Evolutionary conservation across 2,113 vertebrate species (phyloP), one percentile per base, ranked within the genome.

Genomic region (Erythrocercus mccallii): DNA sequence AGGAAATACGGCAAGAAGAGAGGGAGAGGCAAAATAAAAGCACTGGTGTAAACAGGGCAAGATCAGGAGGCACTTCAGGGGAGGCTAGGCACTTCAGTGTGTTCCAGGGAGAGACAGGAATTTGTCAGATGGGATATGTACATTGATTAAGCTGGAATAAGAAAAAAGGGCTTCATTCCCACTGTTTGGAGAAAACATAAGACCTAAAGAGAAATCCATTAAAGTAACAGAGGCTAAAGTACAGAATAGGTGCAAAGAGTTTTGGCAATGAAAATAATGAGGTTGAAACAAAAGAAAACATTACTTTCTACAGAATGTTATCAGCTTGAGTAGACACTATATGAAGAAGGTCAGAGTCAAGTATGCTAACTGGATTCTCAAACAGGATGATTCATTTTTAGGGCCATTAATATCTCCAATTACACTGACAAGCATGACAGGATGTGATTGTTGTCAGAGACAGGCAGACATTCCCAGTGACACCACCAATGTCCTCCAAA

Each of bases 361-460:
- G 69, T 45, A 90, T 30, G 56, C 57, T 89, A 92, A 90, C 71
- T 85, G 81, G 81, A 91, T 92, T 93, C 88, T 91, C 81, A 92
- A 94, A 86, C 27, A 85, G 77, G 57, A 79, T 91, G 78, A 94
- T 53, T 94, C 81, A 92, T 80, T 96, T 95, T 81, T 71, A 92
- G 73, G 61, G 66, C 81, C 94, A 93, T 87, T 95, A 91, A 78
- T 91, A 93, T 96, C 71, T 88, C 91, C 80, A 92, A 33, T 92
- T 92, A 87, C 65, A 88, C 57, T 90, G 94, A 68, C 24, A 84
- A 94, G 90, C 76, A 85, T 47, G 80, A 81, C 86, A 76, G 42
- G 64, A 94, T 91, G 71, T 78, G 90, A 88, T 74, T 74, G 85
- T 80, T 92, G 76, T 64, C 90, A 95, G 88, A 87, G 38, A 57